Conservation (phyloP, 2,797 vertebrate species). For the Odontamblyopus lacepedii region DNA sequence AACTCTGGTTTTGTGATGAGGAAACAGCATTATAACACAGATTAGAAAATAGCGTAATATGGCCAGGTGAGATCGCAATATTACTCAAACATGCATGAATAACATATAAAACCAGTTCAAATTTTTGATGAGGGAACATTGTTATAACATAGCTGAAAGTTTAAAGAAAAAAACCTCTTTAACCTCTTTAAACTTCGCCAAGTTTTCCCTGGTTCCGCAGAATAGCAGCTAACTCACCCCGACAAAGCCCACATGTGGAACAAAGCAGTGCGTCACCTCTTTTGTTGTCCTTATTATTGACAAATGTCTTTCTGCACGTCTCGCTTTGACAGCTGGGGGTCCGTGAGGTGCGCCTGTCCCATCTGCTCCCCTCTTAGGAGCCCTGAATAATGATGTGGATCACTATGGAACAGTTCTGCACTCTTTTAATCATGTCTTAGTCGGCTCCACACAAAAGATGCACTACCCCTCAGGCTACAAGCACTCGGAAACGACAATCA, state of each 20-base stretch:
- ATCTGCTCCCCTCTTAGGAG: constrained; percentile 62
- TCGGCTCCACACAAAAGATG: neutral
- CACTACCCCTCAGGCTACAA: neutral
- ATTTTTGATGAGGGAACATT: too few species aligned
- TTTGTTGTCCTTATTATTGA: constrained; percentile 59
- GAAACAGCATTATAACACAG: too few species aligned
- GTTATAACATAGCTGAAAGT: too few species aligned
- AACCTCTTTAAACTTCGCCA: neutral
- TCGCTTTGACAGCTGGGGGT: constrained; percentile 50
- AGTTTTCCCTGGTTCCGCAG: neutral
- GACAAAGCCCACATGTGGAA: constrained; percentile 39
- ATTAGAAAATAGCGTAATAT: too few species aligned
- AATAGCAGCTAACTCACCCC: constrained; percentile 9
- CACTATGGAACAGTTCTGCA: constrained; percentile 6
- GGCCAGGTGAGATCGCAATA: too few species aligned
- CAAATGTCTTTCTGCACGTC: constrained; percentile 52
- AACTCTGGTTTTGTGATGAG: too few species aligned
- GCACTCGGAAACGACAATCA: neutral
- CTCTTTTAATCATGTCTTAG: constrained; percentile 3
- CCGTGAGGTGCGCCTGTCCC: constrained; percentile 57
- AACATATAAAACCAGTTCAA: too few species aligned
- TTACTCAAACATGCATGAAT: too few species aligned
- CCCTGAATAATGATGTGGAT: constrained; percentile 62
- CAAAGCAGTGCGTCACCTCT: constrained; percentile 37
- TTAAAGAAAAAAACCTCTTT: too few species aligned